Conservation (phyloP, 2,797 vertebrate genomes). For the Sebastes ruberrimus region DNA sequence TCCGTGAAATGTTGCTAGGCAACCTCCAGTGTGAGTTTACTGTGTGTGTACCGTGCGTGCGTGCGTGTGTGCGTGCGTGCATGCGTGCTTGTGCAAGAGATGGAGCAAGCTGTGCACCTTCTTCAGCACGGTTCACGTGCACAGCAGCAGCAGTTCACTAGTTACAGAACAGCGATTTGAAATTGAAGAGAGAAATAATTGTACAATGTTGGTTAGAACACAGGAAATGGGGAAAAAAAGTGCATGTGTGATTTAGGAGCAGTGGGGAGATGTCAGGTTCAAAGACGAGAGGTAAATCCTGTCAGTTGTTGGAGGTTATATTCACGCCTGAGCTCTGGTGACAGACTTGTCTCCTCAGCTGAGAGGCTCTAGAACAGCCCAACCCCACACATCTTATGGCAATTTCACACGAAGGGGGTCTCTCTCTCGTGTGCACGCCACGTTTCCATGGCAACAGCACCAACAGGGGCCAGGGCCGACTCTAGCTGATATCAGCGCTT, state of each 20-base stretch:
- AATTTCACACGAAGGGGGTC: conserved; percentile 17
- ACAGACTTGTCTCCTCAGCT: conserved; percentile 9
- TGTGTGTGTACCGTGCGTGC: background rate
- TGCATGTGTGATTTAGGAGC: background rate
- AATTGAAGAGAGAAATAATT: background rate
- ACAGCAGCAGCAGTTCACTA: conserved; percentile 24
- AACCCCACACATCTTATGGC: conserved; percentile 16
- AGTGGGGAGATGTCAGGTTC: background rate
- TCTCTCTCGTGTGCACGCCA: background rate
- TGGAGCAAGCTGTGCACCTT: conserved; percentile 44
- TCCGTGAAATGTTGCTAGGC: conserved; percentile 81
- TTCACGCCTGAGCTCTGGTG: background rate
- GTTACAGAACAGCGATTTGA: conserved; percentile 10
- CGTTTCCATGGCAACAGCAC: conserved; percentile 74
- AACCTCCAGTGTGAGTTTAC: conserved; percentile 64
- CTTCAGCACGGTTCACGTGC: conserved; percentile 63
- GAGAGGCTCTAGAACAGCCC: background rate
- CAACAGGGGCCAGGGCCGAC: conserved; percentile 42
- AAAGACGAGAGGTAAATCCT: background rate
- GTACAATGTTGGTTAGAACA: background rate
- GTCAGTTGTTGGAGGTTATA: background rate
- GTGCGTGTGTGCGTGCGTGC: background rate
- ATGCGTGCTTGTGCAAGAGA: background rate
- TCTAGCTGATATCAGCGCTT: conserved; percentile 9
- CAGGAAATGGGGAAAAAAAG: background rate